These are phyloP conservation scores for Parnassius smintheus DNA, from an alignment of 2,888 invertebrate species.

Conservation along the genomic window DNA sequence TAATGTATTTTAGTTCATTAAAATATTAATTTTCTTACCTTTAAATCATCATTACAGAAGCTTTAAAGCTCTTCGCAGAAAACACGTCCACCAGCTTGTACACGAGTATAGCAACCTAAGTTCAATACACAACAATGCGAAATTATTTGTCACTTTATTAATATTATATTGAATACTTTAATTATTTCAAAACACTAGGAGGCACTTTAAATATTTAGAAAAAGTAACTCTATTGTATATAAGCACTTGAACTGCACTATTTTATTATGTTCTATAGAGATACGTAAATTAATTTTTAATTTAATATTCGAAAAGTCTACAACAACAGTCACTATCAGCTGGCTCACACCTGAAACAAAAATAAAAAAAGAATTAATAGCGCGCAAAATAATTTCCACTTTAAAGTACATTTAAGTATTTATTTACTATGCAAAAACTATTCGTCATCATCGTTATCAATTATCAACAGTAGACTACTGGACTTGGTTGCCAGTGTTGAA, in stretches of 20 bases:
- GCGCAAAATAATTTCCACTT: no score
- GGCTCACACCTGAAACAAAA: slow-evolving; percentile 28
- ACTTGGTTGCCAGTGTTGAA: no score
- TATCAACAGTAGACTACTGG: no score
- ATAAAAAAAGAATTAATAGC: not conserved
- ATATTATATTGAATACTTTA: slow-evolving; percentile 27
- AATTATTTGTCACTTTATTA: slow-evolving; percentile 28
- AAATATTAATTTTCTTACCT: slow-evolving; percentile 51
- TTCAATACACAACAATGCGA: slow-evolving; percentile 38
- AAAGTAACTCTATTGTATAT: slow-evolving; percentile 26
- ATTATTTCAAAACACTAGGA: slow-evolving; percentile 34
- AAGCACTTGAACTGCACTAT: slow-evolving; percentile 39
- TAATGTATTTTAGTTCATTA: not conserved
- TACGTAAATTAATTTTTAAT: no score
- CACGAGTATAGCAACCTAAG: slow-evolving; percentile 38
- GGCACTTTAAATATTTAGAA: slow-evolving; percentile 47
- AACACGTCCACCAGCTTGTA: slow-evolving; percentile 34
- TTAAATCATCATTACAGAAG: slow-evolving; percentile 62
- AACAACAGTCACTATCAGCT: not conserved
- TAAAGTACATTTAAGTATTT: no score
- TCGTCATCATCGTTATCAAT: no score
- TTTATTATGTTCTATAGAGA: not conserved
- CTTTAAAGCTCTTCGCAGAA: slow-evolving; percentile 44
- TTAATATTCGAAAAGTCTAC: not conserved
- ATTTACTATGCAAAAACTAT: no score